Evolutionary conservation across 2,113 vertebrate genomes (phyloP).

Genomic region (Pangasianodon hypophthalmus): DNA sequence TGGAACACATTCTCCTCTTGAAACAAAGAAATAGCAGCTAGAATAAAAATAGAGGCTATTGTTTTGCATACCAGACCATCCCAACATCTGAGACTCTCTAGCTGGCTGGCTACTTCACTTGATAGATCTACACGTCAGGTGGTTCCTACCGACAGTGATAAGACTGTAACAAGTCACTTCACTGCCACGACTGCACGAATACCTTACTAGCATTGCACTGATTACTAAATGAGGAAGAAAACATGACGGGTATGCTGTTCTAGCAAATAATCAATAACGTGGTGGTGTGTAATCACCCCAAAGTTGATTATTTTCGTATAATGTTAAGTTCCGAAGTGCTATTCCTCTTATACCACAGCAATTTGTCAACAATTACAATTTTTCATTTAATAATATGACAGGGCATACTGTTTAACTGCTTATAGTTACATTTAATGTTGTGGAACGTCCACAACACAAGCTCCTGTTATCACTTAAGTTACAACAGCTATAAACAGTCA

Average conservation of each 20-base stretch:
- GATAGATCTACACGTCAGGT: neutral
- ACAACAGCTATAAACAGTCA: neutral
- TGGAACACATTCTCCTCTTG: neutral
- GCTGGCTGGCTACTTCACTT: neutral
- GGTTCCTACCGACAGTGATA: neutral
- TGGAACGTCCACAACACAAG: neutral
- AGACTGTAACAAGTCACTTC: neutral
- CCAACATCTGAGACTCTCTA: neutral
- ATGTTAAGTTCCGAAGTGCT: too few relatives aligned
- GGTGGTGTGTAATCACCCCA: too few relatives aligned
- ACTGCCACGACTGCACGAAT: neutral
- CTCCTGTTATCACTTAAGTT: too few relatives aligned
- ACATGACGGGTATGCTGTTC: too few relatives aligned
- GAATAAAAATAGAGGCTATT: neutral
- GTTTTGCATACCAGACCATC: neutral
- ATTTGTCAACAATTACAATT: too few relatives aligned
- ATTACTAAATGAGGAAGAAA: neutral
- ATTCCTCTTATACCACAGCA: too few relatives aligned
- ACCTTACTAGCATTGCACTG: neutral
- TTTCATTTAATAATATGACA: too few relatives aligned
- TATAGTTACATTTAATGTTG: neutral
- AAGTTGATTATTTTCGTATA: too few relatives aligned
- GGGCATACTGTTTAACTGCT: neutral
- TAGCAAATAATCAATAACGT: too few relatives aligned
- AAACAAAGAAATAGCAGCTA: neutral